Evolutionary conservation across 2,888 invertebrate genomes (phyloP).

Genomic region (Cheilosia impressa): DNA sequence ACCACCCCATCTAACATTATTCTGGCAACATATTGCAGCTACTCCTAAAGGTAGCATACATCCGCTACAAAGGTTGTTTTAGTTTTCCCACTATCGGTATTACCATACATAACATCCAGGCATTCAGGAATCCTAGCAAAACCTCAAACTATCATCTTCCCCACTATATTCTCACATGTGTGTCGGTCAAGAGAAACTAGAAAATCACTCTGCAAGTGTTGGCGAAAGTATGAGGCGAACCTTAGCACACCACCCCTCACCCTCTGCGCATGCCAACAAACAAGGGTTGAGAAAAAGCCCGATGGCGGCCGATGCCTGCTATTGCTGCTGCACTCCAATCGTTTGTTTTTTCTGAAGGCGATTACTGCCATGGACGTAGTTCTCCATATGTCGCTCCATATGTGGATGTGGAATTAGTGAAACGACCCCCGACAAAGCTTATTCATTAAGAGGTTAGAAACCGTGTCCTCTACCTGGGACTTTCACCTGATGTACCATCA

Average conservation of each 20-base stretch:
- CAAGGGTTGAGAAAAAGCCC: neutral
- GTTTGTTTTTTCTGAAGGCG: slow-evolving; percentile 57
- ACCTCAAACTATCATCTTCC: slow-evolving; percentile 52
- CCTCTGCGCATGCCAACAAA: slow-evolving; percentile 52
- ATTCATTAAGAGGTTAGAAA: neutral
- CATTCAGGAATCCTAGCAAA: slow-evolving; percentile 52
- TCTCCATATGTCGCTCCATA: neutral
- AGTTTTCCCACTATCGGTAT: slow-evolving; percentile 73
- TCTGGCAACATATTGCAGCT: too few species aligned
- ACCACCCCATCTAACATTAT: too few species aligned
- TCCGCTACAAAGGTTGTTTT: slow-evolving; percentile 20
- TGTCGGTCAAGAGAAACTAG: slow-evolving; percentile 38
- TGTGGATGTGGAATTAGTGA: neutral
- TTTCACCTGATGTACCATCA: slow-evolving; percentile 3
- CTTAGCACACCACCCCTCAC: neutral
- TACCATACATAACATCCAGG: slow-evolving; percentile 70
- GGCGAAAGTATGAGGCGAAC: neutral
- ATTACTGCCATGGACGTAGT: slow-evolving; percentile 44
- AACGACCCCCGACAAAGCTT: neutral
- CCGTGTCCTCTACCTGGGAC: slow-evolving; percentile 4
- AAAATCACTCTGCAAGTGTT: neutral
- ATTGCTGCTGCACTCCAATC: slow-evolving; percentile 54
- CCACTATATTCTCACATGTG: slow-evolving; percentile 2
- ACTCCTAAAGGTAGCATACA: neutral
- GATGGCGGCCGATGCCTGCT: slow-evolving; percentile 24